A percentile compares a stretch with the other conserved stretches of the same genome.
phyloP scores from a whole-genome alignment of 2,797 vertebrate genomes.

The Pantherophis alleghaniensis region DNA sequence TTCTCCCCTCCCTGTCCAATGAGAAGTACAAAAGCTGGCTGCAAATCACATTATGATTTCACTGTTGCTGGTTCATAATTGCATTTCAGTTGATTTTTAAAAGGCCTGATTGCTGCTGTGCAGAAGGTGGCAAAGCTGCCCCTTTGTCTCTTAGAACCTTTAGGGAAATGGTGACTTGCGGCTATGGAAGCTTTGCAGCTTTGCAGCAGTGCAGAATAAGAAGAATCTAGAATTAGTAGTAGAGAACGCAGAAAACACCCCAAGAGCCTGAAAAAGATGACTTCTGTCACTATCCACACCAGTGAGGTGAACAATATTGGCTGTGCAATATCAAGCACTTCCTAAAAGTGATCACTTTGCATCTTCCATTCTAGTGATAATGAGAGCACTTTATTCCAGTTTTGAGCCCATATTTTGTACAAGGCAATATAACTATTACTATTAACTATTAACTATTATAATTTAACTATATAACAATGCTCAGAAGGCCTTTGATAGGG shows the following conservation, averaged over 20 bases:
- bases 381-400: constrained; percentile 16
- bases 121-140: background rate
- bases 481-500: too few relatives aligned
- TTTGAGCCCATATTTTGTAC: background rate
- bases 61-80: background rate
- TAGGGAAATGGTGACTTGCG: background rate
- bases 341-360: background rate
- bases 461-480: background rate
- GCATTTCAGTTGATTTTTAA: background rate
- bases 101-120: background rate
- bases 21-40: background rate
- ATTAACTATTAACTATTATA: background rate
- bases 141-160: background rate
- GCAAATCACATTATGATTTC: background rate
- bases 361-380: background rate
- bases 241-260: background rate
- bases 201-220: background rate
- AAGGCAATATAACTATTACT: background rate
- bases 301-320: background rate
- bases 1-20: background rate
- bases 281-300: background rate
- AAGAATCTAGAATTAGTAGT: background rate
- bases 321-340: background rate
- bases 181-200: background rate
- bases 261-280: background rate